Conservation (phyloP, 2,888 invertebrate genomes). For the Strigamia crassipes region DNA sequence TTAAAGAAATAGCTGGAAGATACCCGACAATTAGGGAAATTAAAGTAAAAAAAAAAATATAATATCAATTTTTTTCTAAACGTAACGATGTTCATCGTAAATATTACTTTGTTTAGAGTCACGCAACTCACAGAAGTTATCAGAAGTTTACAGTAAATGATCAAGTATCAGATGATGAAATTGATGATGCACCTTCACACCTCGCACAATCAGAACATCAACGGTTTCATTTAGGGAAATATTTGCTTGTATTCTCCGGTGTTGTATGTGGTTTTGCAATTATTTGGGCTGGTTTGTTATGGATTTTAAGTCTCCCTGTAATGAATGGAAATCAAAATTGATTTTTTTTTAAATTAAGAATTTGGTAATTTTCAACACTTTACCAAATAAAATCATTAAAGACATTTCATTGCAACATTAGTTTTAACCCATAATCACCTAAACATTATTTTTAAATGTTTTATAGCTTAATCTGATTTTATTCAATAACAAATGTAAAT, state of each 20-base stretch:
- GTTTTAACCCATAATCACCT: too few relatives aligned
- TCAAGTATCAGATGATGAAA: neutral
- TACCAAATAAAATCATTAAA: neutral
- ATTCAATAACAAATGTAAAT: too few relatives aligned
- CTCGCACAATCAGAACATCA: neutral
- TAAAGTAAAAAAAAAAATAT: neutral
- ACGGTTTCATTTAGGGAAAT: neutral
- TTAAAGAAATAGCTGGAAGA: slow-evolving; percentile 2
- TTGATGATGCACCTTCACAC: neutral
- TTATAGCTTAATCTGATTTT: too few relatives aligned
- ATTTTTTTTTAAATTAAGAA: neutral
- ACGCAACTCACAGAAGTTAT: neutral
- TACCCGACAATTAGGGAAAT: neutral
- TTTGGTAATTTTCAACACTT: neutral
- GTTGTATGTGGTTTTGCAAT: neutral
- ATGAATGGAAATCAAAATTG: neutral
- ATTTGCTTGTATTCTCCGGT: neutral
- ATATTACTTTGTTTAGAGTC: neutral
- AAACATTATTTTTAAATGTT: too few relatives aligned
- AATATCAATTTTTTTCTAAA: neutral
- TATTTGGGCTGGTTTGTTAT: neutral
- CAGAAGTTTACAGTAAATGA: neutral
- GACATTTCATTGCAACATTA: neutral
- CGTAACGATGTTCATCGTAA: neutral
- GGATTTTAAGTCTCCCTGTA: neutral